Evolutionary conservation across 2,888 invertebrate species (phyloP).

Genomic region (Mesorhabditis sp.): DNA sequence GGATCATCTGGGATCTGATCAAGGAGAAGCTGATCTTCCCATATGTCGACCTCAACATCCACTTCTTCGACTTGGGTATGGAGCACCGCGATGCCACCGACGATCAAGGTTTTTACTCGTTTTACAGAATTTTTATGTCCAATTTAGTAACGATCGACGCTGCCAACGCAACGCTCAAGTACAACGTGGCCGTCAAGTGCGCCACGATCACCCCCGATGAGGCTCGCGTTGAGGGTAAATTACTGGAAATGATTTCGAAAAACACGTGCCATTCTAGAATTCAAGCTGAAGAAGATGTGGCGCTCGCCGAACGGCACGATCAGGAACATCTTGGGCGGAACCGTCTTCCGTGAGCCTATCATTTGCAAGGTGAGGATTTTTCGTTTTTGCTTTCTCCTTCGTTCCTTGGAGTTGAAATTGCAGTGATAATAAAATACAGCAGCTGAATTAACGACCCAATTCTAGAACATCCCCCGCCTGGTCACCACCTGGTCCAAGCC

Average conservation of each 20-base stretch:
- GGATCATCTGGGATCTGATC: slow-evolving; percentile 96
- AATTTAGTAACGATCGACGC: slow-evolving; percentile 82
- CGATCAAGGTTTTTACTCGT: slow-evolving; percentile 69
- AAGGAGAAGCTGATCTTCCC: slow-evolving; percentile 94
- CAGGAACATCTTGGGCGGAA: slow-evolving; percentile 65
- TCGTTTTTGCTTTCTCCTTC: too few species aligned
- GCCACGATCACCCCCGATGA: slow-evolving; percentile 97
- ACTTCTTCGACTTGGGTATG: slow-evolving; percentile 89
- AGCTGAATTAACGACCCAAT: background rate
- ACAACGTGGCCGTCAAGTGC: slow-evolving; percentile 97
- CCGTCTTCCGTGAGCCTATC: slow-evolving; percentile 66
- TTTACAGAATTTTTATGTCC: slow-evolving; percentile 7
- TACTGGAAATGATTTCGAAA: background rate
- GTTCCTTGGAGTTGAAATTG: too few species aligned
- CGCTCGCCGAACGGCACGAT: slow-evolving; percentile 66
- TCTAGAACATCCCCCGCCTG: slow-evolving; percentile 80
- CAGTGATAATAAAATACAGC: background rate
- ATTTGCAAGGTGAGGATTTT: slow-evolving; percentile 57
- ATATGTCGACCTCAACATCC: slow-evolving; percentile 87
- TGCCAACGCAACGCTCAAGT: slow-evolving; percentile 90
- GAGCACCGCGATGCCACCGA: slow-evolving; percentile 88
- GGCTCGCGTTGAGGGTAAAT: slow-evolving; percentile 75
- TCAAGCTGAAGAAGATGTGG: slow-evolving; percentile 67
- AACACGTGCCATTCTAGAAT: slow-evolving; percentile 59
- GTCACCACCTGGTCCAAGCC: slow-evolving; percentile 92